Base-by-base conservation (phyloP, 2,888 invertebrate species). In the Hypomecis punctinalis region DNA sequence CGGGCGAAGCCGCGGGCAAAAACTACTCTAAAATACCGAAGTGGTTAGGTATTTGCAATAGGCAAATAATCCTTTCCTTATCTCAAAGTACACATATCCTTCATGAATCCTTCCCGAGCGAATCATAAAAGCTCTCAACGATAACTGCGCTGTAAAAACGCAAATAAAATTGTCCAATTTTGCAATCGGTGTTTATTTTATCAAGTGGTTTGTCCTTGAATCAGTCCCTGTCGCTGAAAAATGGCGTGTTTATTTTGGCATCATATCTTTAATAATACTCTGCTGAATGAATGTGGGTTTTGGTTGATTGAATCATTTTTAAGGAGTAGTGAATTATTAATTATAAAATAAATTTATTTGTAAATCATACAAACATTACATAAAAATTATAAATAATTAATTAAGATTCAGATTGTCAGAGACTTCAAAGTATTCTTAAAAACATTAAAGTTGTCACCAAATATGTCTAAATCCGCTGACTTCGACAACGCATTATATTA, bases 151-250 rank as follows among this genome's bases (percentile, higher is more conserved):
- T 46, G 55, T 51, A 60, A 73, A 69, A 67, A 70, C 64, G 70
- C 74, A 83, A 83, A 83, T 77, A 83, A 82, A 52, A 75, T 76
- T 83, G 78, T 83, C 82, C 72, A 80, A 79, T 80, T 76, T 70
- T 79, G 83, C 78, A 84, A 85, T 83, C 80, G 76, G 69, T 85
- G 82, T 89, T 89, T 86, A 80, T 79, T 63, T 65, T 78, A 69
- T 73, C 64, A 78, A 88, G 86, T 84, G 84, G 79, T 70, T 70
- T 75, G 72, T 75, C 88, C 87, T 86, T 88, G 78, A 68, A 71
- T 71, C 37, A 57, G 47, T 52, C 64, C 35, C 59, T 33, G 60
- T 51, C 53, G 45, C 66, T 67, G 67, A 69, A 72, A 52, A 73
- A 66, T 56, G 52, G 68, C 68, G 68, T 73, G 42, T 57, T 59